Conservation (phyloP, 2,888 invertebrate genomes). For the Acheta domesticus region DNA sequence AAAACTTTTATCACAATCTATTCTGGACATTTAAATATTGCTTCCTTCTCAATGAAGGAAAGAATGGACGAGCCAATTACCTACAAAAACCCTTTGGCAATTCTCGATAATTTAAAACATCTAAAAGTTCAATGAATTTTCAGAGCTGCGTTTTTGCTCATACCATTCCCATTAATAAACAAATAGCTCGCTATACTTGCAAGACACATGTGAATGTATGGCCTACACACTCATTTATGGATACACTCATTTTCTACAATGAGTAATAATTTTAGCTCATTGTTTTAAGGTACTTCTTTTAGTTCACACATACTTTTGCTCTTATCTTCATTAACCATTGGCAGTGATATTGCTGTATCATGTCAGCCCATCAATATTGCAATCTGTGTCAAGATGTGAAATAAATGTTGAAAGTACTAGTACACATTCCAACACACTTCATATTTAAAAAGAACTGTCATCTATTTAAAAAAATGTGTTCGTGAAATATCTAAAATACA, state of each 20-base stretch:
- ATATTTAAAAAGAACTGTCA: too few relatives aligned
- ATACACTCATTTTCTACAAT: not conserved
- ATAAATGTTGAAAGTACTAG: not conserved
- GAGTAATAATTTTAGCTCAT: not conserved
- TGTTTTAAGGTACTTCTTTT: not conserved
- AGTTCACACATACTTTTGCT: not conserved
- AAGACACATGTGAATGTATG: not conserved
- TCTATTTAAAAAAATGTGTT: too few relatives aligned
- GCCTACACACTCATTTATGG: not conserved
- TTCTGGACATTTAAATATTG: slow-evolving; percentile 1
- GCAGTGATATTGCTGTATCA: not conserved
- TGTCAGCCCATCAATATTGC: not conserved
- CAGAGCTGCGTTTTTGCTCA: not conserved
- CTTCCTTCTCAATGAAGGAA: not conserved
- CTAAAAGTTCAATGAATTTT: not conserved
- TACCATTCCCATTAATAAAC: not conserved
- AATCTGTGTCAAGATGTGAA: not conserved
- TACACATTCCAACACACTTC: too few relatives aligned
- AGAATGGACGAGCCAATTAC: not conserved
- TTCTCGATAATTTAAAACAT: not conserved
- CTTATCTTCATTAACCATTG: not conserved
- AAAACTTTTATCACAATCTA: not conserved
- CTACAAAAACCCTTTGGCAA: not conserved
- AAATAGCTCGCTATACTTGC: not conserved
- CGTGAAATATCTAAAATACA: too few relatives aligned